Percentiles rank a stretch among this genome's conserved stretches.
Evolutionary conservation across 2,797 vertebrate species (phyloP).

Genomic region (Merluccius polli): DNA sequence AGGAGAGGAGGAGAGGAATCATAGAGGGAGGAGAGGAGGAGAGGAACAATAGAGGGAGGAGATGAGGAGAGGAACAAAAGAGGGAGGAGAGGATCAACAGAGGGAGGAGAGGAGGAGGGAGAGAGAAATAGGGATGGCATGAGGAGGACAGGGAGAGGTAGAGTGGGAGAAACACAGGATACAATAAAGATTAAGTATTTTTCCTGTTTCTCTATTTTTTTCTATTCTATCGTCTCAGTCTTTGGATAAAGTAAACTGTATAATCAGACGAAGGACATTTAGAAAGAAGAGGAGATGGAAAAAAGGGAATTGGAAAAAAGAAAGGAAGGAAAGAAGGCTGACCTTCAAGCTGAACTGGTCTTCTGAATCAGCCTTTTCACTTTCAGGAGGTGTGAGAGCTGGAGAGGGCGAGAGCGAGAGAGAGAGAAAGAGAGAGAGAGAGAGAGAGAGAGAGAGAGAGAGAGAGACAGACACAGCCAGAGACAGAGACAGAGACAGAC

Average conservation of each 20-base stretch:
- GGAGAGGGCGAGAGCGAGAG: constrained; percentile 32
- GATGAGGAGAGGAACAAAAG: neutral
- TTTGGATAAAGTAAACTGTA: neutral
- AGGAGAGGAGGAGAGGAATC: too few relatives aligned
- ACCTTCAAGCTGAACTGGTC: constrained; percentile 74
- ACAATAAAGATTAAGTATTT: too few relatives aligned
- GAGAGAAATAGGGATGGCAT: too few relatives aligned
- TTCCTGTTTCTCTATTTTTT: too few relatives aligned
- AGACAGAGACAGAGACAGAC: too few relatives aligned
- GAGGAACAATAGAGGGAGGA: too few relatives aligned
- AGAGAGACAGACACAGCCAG: neutral
- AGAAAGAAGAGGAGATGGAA: neutral
- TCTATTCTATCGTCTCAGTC: too few relatives aligned
- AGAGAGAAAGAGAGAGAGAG: constrained; percentile 6
- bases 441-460: neutral
- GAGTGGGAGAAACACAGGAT: too few relatives aligned
- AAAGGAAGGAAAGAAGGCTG: constrained; percentile 15
- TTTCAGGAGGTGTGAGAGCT: constrained; percentile 74
- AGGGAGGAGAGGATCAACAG: too few relatives aligned
- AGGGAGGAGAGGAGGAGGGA: too few relatives aligned
- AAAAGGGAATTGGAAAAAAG: neutral
- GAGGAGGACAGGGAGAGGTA: neutral
- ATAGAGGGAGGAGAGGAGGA: too few relatives aligned
- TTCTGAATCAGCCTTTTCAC: constrained; percentile 75
- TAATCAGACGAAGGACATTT: too few relatives aligned